Evolutionary conservation across 2,797 vertebrate genomes (phyloP).

Genomic region (Spinus pinus): DNA sequence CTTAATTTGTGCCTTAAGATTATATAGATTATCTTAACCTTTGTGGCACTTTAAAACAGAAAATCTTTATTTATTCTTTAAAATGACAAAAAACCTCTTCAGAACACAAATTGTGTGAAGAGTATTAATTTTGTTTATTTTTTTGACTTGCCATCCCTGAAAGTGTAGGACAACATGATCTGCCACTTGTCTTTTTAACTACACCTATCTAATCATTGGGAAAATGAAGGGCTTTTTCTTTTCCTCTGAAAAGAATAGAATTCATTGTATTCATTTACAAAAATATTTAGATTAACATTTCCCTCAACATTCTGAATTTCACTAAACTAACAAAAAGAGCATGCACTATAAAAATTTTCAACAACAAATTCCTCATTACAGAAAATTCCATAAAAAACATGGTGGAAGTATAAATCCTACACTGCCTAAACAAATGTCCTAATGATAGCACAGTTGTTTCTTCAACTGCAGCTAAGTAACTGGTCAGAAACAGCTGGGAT

Average conservation of each 20-base stretch:
- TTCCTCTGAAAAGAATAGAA: neutral
- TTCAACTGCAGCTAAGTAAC: neutral
- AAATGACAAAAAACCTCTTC: neutral
- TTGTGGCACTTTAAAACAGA: neutral
- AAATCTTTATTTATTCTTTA: neutral
- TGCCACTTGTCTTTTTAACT: neutral
- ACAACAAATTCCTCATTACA: neutral
- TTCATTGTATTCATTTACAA: rapidly evolving
- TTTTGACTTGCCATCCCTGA: neutral
- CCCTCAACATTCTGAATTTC: neutral
- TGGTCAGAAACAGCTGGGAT: neutral
- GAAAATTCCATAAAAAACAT: neutral
- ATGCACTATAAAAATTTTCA: neutral
- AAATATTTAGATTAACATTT: neutral
- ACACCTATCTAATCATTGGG: neutral
- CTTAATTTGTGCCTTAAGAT: neutral
- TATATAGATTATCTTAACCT: neutral
- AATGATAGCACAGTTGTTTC: neutral
- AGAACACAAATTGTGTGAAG: neutral
- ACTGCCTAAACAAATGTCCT: neutral
- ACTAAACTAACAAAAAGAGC: neutral
- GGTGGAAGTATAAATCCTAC: neutral
- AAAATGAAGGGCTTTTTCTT: neutral
- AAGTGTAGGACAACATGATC: neutral
- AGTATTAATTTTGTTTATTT: neutral